Evolutionary conservation across 2,888 invertebrate genomes (phyloP).

Genomic region (Xanthorhoe designata): DNA sequence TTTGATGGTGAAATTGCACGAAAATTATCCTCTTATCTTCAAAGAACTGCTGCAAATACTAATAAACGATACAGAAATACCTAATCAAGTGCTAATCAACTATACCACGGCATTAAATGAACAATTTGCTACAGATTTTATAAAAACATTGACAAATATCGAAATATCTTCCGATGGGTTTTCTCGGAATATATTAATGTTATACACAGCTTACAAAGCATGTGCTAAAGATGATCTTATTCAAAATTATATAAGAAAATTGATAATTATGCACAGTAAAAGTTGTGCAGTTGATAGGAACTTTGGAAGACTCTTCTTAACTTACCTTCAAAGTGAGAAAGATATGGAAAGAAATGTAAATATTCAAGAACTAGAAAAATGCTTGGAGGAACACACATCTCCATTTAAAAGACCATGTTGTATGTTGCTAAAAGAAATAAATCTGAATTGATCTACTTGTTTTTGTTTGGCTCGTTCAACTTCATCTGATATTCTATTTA

Average conservation of each 20-base stretch:
- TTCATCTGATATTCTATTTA: neutral
- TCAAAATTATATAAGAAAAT: slow-evolving; percentile 55
- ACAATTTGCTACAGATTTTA: slow-evolving; percentile 46
- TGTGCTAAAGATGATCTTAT: slow-evolving; percentile 53
- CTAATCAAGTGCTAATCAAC: slow-evolving; percentile 58
- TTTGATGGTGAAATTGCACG: slow-evolving; percentile 55
- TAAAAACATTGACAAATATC: slow-evolving; percentile 49
- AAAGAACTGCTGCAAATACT: slow-evolving; percentile 51
- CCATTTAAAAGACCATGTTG: slow-evolving; percentile 67
- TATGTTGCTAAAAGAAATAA: slow-evolving; percentile 55
- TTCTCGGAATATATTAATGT: slow-evolving; percentile 55
- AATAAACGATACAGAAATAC: slow-evolving; percentile 54
- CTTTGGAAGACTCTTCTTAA: slow-evolving; percentile 64
- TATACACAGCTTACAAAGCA: slow-evolving; percentile 63
- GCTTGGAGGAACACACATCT: slow-evolving; percentile 62
- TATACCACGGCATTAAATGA: slow-evolving; percentile 53
- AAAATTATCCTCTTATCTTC: slow-evolving; percentile 49
- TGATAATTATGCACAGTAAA: slow-evolving; percentile 47
- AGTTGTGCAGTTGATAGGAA: slow-evolving; percentile 56
- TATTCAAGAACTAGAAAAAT: slow-evolving; percentile 46
- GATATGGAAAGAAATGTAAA: slow-evolving; percentile 32
- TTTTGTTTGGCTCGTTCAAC: neutral
- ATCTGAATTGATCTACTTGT: slow-evolving; percentile 11
- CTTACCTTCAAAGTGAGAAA: slow-evolving; percentile 61
- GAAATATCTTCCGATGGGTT: slow-evolving; percentile 57